Evolutionary conservation across 2,113 vertebrate genomes (phyloP).

Genomic region (Anhinga rufa): DNA sequence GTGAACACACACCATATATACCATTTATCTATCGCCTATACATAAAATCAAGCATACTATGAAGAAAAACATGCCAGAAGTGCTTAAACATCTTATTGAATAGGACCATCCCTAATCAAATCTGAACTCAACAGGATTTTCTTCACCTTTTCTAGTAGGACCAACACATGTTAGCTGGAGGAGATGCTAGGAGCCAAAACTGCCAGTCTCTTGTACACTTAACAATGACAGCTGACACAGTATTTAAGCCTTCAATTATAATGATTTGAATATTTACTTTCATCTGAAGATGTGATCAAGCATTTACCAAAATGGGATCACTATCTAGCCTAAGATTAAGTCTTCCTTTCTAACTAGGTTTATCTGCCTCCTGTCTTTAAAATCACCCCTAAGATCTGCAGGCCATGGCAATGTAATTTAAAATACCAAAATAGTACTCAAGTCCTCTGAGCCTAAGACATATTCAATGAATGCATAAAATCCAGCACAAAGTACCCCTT

Average conservation of each 20-base stretch:
- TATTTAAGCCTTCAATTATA: not conserved
- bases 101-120: not conserved
- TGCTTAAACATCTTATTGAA: not conserved
- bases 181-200: not conserved
- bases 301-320: not conserved
- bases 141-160: not conserved
- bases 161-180: not conserved
- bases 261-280: not conserved
- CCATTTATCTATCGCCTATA: not conserved
- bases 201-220: not conserved
- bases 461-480: not conserved
- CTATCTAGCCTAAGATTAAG: not conserved
- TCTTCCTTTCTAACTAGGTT: not conserved
- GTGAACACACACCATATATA: not conserved
- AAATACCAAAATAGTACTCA: not conserved
- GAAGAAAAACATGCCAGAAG: not conserved
- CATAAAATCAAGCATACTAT: not conserved
- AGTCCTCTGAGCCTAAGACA: not conserved
- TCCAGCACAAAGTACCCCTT: not conserved
- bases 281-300: not conserved
- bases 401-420: not conserved
- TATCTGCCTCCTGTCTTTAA: not conserved
- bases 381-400: not conserved
- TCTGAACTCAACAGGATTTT: not conserved
- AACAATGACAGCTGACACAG: not conserved